Base-by-base conservation (phyloP, 1,140 invertebrate species). In the Aphaenogaster rudis region DNA sequence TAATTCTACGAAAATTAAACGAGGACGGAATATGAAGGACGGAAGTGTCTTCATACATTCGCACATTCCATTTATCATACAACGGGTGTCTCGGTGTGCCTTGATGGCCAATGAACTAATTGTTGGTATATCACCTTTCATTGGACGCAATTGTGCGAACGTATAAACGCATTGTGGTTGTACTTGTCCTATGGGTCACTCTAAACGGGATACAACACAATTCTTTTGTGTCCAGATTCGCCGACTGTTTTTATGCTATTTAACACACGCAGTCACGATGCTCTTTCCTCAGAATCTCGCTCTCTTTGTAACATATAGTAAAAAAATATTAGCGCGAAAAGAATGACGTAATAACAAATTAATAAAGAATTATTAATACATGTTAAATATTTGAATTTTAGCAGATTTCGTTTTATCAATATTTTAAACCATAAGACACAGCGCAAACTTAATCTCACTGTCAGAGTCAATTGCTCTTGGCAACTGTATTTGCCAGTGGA, bases 71-170 rank as follows among this genome's bases (percentile, higher is more conserved):
- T 15, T 63, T 71, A 69, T 88, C 82, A 67, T 59, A 86, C 54
- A 79, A 61, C 79, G 76, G 64, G 74, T 67, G 57, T 78, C 72
- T 88, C 74, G 72, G 54, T 88, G 87, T 79, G 92, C 82, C 92
- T 93, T 91, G 88, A 87, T 88, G 91, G 87, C 90, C 93, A 94
- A 94, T 93, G 91, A 93, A 92, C 92, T 94, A 94, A 94, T 94
- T 94, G 92, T 90, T 92, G 64, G 87, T 90, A 89, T 94, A 93
- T 94, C 93, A 93, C 88, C 93, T 94, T 94, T 94, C 93, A 94
- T 94, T 94, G 93, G 91, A 89, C 89, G 79, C 91, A 94, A 94
- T 94, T 93, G 93, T 85, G 64, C 86, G 76, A 93, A 90, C 87
- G 69, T 89, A 92, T 88, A 84, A 78, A 94, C 90, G 91, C 91